Evolutionary conservation across 37 sponge, comb jelly and placozoan species (phyloP).

Genomic region (Amphimedon queenslandica): DNA sequence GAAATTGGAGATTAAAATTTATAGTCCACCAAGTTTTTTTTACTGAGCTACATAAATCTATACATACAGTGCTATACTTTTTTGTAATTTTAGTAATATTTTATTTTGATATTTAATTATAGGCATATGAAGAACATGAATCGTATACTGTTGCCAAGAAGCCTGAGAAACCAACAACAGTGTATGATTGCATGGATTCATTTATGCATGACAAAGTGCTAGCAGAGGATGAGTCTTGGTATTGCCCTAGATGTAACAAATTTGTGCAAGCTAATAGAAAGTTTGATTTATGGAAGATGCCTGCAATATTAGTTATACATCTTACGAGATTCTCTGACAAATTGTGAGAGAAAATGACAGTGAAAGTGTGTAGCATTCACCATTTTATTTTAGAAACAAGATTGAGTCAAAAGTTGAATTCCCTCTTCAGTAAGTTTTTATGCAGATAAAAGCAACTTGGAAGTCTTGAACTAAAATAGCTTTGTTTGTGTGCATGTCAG

Average conservation of each 20-base stretch:
- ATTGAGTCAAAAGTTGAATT: no score
- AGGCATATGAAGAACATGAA: conserved; percentile 37
- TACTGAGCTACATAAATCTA: no score
- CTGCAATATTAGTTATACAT: conserved; percentile 86
- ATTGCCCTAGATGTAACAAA: conserved; percentile 90
- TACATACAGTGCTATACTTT: no score
- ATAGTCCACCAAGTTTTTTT: no score
- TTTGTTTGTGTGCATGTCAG: no score
- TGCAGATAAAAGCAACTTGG: no score
- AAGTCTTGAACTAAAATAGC: no score
- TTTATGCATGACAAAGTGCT: conserved; percentile 63
- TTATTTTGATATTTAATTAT: no score
- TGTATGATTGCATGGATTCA: conserved; percentile 57
- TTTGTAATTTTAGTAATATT: no score
- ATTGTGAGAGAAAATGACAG: conserved; percentile 6
- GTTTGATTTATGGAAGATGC: conserved; percentile 91
- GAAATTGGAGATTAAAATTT: no score
- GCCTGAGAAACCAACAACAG: conserved; percentile 21
- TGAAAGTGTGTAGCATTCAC: background rate
- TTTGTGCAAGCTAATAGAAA: conserved; percentile 85
- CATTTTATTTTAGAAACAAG: conserved; percentile 44
- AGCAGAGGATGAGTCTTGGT: conserved; percentile 82
- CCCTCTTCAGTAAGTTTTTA: background rate
- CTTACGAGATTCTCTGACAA: conserved; percentile 92
- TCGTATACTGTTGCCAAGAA: background rate